Percentiles rank a stretch among this genome's conserved stretches.
These are phyloP conservation scores for Pyrrhia umbra DNA, from an alignment of 2,888 invertebrate species.

Conservation along the genomic window DNA sequence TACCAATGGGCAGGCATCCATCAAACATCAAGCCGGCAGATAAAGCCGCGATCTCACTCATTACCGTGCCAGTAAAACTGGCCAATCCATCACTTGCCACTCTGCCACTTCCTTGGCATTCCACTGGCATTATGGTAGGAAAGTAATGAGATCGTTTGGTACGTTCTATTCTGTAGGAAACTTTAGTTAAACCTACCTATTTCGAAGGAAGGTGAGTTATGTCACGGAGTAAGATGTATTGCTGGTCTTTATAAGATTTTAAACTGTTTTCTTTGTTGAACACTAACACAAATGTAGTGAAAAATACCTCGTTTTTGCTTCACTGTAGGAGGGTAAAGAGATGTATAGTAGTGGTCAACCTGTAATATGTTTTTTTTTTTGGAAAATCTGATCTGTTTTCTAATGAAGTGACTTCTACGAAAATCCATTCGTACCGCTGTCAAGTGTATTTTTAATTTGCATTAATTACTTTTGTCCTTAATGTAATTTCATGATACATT, in stretches of 20 bases:
- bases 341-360: too few relatives aligned
- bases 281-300: too few relatives aligned
- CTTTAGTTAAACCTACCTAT: too few relatives aligned
- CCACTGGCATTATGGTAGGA: constrained; percentile 43
- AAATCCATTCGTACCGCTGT: too few relatives aligned
- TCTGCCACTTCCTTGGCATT: constrained; percentile 47
- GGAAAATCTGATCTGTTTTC: too few relatives aligned
- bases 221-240: constrained; percentile 33
- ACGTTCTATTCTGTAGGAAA: constrained; percentile 41
- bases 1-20: constrained; percentile 56
- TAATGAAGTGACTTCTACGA: too few relatives aligned
- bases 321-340: too few relatives aligned
- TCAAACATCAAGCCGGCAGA: constrained; percentile 63
- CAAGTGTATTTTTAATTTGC: too few relatives aligned
- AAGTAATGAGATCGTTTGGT: constrained; percentile 61
- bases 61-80: constrained; percentile 63
- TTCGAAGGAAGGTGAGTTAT: background rate
- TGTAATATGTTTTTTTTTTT: too few relatives aligned
- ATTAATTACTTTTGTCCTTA: too few relatives aligned
- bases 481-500: too few relatives aligned
- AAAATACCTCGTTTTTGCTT: too few relatives aligned
- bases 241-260: constrained; percentile 1
- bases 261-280: background rate
- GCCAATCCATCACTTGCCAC: constrained; percentile 62
- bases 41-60: constrained; percentile 64